A percentile compares a stretch with the other conserved stretches of the same genome.
Evolutionary conservation across 1,140 invertebrate species (phyloP).

Genomic region (Tetragnatha versicolor): DNA sequence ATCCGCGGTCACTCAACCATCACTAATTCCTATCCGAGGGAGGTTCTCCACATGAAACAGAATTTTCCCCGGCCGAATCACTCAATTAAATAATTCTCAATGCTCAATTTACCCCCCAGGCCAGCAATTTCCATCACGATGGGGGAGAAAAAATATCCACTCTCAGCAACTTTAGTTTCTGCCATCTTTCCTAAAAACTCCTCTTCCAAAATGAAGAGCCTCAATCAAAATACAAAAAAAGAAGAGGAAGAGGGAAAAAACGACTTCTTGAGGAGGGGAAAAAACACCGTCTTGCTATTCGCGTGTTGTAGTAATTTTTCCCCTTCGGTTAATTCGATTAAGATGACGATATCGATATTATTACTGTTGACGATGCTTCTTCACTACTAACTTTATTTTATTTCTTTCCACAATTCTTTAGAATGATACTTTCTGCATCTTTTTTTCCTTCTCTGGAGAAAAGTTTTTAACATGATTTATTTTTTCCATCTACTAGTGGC

Average conservation of each 20-base stretch:
- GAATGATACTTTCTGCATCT: conserved; percentile 8
- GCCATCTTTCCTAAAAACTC: not conserved
- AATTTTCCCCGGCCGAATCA: not conserved
- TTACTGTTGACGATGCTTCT: conserved; percentile 41
- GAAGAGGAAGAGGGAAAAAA: conserved; percentile 7
- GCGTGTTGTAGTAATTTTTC: conserved; percentile 36
- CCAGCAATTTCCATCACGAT: conserved; percentile 28
- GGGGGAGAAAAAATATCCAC: conserved; percentile 5
- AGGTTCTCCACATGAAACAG: not conserved
- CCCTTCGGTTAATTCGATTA: conserved; percentile 51
- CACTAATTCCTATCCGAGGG: conserved; percentile 1
- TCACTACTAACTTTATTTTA: conserved; percentile 5
- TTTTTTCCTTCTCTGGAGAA: conserved; percentile 7
- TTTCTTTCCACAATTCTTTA: conserved; percentile 19
- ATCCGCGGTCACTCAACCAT: not conserved
- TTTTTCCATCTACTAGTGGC: not conserved
- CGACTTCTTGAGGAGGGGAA: not conserved
- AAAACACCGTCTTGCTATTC: not conserved
- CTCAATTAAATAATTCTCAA: conserved; percentile 48
- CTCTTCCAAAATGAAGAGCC: too few species aligned
- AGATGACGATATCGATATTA: conserved; percentile 53
- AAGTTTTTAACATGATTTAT: not conserved
- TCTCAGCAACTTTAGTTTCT: conserved; percentile 14
- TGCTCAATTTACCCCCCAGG: conserved; percentile 34
- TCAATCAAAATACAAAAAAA: too few species aligned